Base-by-base conservation (phyloP, 1,140 invertebrate genomes). In the Lasioglossum baleicum region DNA sequence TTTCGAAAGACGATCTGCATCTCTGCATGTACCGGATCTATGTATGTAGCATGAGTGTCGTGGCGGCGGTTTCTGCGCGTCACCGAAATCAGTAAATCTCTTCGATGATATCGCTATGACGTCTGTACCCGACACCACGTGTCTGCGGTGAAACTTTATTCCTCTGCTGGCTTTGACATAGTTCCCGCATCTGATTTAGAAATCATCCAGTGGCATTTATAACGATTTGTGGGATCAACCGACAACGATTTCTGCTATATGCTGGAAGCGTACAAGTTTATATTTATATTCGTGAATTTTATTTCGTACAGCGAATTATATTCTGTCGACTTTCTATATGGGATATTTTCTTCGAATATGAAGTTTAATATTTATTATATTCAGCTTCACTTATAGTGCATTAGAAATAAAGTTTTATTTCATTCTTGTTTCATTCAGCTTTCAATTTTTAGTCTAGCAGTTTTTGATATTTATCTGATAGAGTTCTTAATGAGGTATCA, bases 181-280 rank as follows among this genome's bases (percentile, higher is more conserved):
- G 75, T 69, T 78, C 72, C 72, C 48, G 60, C 60, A 71, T 71
- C 22, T 7, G 7, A 78, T 71, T 78, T 78, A 31, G 75, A 71
- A 71, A 78, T 64, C 8, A 44, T 64, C 22, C 13, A 11, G 3
- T 44, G 22, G 26, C 31, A 8, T 63, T 63, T 61, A 7, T 53
- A 42, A 53, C 10, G 48, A 53, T 53, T 71, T 70, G n/a, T 63
- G 42, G n/a, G 15, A 71, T 48, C 31, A 51, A 44, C 31, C 8
- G 6, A 8, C 10, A 68, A 61, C 6, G 40, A 26, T 68, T 44
- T 26, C 51, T 56, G 1, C 26, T 51, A 48, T 26, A 42, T 17
- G 2, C 5, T 66, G 10, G 1, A 67, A 44, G 5, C 35, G 42
- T 58, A 58, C 22, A 61, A 77, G 11, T 26, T 48, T 35, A n/a